Base-by-base conservation (phyloP, 1,140 invertebrate species). In the Sitobion miscanthi region DNA sequence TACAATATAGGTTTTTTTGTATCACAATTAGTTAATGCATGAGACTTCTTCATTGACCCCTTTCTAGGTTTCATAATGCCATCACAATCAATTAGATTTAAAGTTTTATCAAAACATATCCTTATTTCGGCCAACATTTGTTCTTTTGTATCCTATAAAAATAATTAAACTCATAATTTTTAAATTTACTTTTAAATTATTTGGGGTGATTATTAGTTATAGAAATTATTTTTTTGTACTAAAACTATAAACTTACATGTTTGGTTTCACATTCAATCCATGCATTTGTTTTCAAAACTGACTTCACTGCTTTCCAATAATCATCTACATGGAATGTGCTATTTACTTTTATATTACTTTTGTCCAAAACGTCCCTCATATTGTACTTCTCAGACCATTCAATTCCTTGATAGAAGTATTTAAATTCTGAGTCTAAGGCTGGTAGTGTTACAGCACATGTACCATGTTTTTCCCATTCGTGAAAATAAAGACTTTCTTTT, bases 401-500 rank as follows among this genome's bases (percentile, higher is more conserved):
- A 2, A 98, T 94, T 0, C 97, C 97, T 94, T 96, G 95, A 6
- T 95, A 94, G 94, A 98, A 98, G 95, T 98, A 98, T 94, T 97
- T 97, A 0, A 96, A 94, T 94, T 98, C 97, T 11, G 95, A 96
- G 94, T 97, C 96, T 2, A 98, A 94, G 14, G 94, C 85, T n/a
- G 96, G 95, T 6, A 98, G 94, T 14, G 94, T 94, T 0, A 96
- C 95, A 30, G 97, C 97, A 94, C 98, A 98, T 0, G 97, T 98
- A 0, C 98, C 98, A 95, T 98, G 98, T 94, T 98, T 98, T 2
- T 96, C 95, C 98, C 98, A 98, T 95, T 98, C 98, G 94, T 98
- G 97, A 93, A 96, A 95, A 98, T 97, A 98, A 23, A 98, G 96
- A 23, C 96, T 96, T 94, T 89, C n/a, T 35, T 94, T 82, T 52